Evolutionary conservation across 1,140 invertebrate species (phyloP).

Genomic region (Platyscapa corneri): DNA sequence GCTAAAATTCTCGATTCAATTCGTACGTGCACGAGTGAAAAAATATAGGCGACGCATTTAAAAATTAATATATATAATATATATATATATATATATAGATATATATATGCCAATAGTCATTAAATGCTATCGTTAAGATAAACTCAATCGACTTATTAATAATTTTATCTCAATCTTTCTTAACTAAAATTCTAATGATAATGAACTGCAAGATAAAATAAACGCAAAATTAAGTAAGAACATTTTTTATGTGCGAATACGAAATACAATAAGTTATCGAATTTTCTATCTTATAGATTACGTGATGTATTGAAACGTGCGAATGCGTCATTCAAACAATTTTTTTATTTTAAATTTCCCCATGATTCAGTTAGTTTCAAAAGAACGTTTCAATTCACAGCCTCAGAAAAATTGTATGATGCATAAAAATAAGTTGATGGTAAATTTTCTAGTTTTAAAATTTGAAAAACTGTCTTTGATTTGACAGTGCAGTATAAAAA

Average conservation of each 20-base stretch:
- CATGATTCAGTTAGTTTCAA: no score
- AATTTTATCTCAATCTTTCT: neutral
- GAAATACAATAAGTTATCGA: neutral
- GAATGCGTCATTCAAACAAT: no score
- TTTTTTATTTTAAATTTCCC: no score
- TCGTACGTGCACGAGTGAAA: neutral
- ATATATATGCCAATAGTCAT: no score
- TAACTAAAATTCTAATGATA: neutral
- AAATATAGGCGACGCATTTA: neutral
- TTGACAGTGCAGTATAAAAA: neutral
- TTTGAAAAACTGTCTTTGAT: neutral
- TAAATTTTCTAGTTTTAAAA: neutral
- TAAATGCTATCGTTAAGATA: neutral
- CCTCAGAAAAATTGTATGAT: no score
- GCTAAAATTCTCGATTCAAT: no score
- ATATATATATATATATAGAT: no score
- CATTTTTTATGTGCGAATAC: neutral
- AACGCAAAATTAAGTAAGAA: neutral
- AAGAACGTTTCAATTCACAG: no score
- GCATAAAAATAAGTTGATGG: no score
- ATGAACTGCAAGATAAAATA: neutral
- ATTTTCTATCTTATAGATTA: neutral
- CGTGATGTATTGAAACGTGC: neutral
- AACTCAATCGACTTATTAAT: neutral
- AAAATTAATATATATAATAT: slow-evolving; percentile 5